Evolutionary conservation across 2,888 invertebrate species (phyloP).

Genomic region (Piscicola geometra): DNA sequence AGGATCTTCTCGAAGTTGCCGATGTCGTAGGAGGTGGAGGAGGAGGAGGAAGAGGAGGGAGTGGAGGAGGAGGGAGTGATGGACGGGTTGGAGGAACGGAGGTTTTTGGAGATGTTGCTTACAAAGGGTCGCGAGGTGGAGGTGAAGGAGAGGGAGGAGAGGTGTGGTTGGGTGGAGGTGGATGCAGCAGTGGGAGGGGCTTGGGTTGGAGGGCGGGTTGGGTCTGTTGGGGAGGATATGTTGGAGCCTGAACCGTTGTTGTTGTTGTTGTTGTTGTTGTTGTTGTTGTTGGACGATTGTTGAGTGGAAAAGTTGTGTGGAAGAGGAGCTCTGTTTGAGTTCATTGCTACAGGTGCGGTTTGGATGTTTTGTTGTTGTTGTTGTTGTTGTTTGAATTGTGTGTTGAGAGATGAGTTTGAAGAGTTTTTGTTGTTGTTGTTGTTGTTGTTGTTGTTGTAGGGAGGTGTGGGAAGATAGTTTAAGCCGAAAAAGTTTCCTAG

Average conservation of each 20-base stretch:
- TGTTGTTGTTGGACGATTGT: conserved; percentile 1
- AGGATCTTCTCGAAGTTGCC: conserved; percentile 27
- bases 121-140: conserved; percentile 8
- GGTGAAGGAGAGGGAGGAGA: conserved; percentile 21
- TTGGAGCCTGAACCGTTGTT: background rate
- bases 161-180: no score
- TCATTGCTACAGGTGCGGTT: background rate
- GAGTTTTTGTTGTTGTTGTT: background rate
- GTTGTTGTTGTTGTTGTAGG: background rate
- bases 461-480: conserved; percentile 16
- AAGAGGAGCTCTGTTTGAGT: background rate
- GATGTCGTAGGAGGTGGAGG: conserved; percentile 3
- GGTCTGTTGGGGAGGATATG: background rate
- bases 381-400: background rate
- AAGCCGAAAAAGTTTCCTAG: conserved; percentile 26
- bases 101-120: background rate
- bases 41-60: no score
- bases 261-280: background rate
- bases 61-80: background rate
- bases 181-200: background rate
- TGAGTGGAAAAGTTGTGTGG: background rate
- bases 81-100: background rate
- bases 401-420: no score
- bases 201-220: background rate
- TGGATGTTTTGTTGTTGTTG: background rate